These are phyloP conservation scores for Drosophila equinoxialis DNA, from an alignment of 1,140 invertebrate species.

Conservation along the genomic window DNA sequence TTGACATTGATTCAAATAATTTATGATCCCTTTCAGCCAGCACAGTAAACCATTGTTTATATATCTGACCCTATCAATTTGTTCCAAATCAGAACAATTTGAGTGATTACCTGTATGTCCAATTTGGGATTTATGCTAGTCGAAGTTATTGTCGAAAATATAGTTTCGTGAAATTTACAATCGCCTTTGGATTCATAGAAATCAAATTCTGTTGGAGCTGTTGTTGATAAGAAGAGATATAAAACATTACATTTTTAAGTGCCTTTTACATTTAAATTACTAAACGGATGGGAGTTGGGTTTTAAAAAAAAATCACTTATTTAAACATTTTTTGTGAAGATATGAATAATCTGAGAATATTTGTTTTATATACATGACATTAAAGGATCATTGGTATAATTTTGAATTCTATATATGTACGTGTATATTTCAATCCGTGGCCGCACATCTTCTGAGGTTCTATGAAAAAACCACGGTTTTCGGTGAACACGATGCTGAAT, in stretches of 20 bases:
- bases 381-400: too few relatives aligned
- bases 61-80: slow-evolving; percentile 49
- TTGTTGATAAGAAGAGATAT: slow-evolving; percentile 16
- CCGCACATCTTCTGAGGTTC: too few relatives aligned
- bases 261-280: too few relatives aligned
- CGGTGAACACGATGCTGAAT: too few relatives aligned
- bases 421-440: too few relatives aligned
- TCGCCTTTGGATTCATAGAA: background rate
- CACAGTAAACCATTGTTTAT: slow-evolving; percentile 43
- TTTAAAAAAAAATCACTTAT: too few relatives aligned
- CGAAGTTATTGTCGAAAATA: background rate
- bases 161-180: slow-evolving; percentile 2
- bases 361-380: too few relatives aligned
- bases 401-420: too few relatives aligned
- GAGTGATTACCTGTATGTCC: slow-evolving; percentile 69
- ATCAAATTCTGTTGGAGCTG: background rate
- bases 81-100: slow-evolving; percentile 68
- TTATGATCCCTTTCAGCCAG: slow-evolving; percentile 50
- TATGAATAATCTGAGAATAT: too few relatives aligned
- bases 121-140: slow-evolving; percentile 70
- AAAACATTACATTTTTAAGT: background rate
- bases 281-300: too few relatives aligned
- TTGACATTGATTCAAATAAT: slow-evolving; percentile 76
- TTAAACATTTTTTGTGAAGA: too few relatives aligned
- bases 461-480: too few relatives aligned